Base-by-base conservation (phyloP, 2,113 vertebrate genomes). In the Gadus macrocephalus region DNA sequence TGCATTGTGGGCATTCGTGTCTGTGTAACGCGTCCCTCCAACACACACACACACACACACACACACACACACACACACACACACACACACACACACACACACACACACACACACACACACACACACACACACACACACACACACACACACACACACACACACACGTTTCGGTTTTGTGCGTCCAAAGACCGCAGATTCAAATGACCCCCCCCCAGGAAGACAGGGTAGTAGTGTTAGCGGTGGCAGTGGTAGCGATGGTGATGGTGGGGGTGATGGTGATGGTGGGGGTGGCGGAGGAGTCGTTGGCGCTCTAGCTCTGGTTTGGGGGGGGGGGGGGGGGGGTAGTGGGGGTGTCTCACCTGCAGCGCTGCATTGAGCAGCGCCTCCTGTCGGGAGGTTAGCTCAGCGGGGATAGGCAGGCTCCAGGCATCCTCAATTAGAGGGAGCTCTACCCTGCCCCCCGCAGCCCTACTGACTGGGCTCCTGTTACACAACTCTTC, bases 361-460 rank as follows among this genome's bases (percentile, higher is more conserved):
- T 99, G 97, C 97, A 97, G 97, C 93, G 96, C 96, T 93, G 95
- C 93, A 94, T 95, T 95, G 94, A 95, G 96, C 96, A 97, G 95
- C 93, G 94, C 95, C 95, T 96, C 96, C 97, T 99, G 97, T 93
- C 97, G 97, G 95, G 97, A 99, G 92, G 97, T 99, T 93, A 99
- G 97, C 95, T 99, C 97, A 93, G 97, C 97, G 91, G 97, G 97
- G 90, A 99, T 99, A 94, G 97, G 97, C 93, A 99, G 96, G 96
- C 96, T 99, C 97, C 97, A 99, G 67, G 97, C 97, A 93, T 98
- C 97, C 95, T 99, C 97, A 98, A 99, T 98, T 97, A 98, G 98
- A 95, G 97, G 97, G 94, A 99, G 97, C 95, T 98, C 97, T 98
- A 98, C 98, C 97, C 93, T 98, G 97, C 98, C 98, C 98, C 94